These are phyloP conservation scores for Coecobrya sp. DNA, from an alignment of 2,888 invertebrate species.

Conservation along the genomic window DNA sequence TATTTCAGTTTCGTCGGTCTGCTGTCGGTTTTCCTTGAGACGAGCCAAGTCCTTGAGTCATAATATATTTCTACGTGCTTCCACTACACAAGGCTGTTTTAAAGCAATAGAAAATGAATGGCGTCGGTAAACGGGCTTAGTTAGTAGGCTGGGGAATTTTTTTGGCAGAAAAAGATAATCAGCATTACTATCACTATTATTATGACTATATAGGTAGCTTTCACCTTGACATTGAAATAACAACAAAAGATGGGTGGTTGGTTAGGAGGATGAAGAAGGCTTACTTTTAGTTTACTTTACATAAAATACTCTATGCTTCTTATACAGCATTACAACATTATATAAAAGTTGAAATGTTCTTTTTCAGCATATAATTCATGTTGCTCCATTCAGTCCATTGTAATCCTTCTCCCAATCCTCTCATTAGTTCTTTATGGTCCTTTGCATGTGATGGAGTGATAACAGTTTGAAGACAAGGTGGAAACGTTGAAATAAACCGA, in stretches of 20 bases:
- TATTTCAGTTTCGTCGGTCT: slow-evolving; percentile 23
- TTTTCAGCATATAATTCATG: slow-evolving; percentile 15
- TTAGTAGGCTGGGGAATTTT: slow-evolving; percentile 47
- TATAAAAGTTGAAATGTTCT: neutral
- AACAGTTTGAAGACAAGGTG: slow-evolving; percentile 76
- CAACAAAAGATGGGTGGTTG: neutral
- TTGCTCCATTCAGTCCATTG: slow-evolving; percentile 11
- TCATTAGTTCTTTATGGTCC: slow-evolving; percentile 77
- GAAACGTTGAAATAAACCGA: slow-evolving; percentile 34
- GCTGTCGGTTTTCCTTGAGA: slow-evolving; percentile 42
- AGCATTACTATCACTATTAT: slow-evolving; percentile 47
- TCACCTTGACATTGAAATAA: slow-evolving; percentile 75
- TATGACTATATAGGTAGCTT: slow-evolving; percentile 46
- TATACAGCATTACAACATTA: neutral
- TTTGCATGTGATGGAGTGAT: slow-evolving; percentile 80
- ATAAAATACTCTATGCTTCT: neutral
- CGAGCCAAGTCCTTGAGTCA: slow-evolving; percentile 53
- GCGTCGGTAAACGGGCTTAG: neutral
- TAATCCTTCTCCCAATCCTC: slow-evolving; percentile 79
- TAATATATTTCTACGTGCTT: slow-evolving; percentile 55
- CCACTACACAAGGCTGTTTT: slow-evolving; percentile 47
- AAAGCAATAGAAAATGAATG: neutral
- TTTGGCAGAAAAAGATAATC: slow-evolving; percentile 67
- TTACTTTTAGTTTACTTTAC: neutral
- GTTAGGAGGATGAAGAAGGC: neutral